Evolutionary conservation across 2,113 vertebrate genomes (phyloP), one percentile per base, ranked within the genome.

Genomic region (Paracanthobrama guichenoti): DNA sequence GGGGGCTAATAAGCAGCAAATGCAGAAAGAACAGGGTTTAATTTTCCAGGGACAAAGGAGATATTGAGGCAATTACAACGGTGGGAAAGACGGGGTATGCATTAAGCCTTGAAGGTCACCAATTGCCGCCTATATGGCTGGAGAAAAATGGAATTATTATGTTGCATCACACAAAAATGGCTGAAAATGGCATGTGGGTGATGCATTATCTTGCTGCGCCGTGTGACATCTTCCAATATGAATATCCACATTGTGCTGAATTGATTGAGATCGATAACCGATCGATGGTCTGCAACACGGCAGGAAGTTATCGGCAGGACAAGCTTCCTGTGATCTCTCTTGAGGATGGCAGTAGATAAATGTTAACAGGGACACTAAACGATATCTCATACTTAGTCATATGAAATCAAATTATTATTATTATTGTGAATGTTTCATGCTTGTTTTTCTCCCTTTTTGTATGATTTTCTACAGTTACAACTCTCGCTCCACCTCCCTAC

Each of bases 1-100:
- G 83, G 87, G 81, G 79, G 72, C 64, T 87, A 88, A 88, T 87
- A 85, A 83, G 85, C 85, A 75, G 74, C 57, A 85, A 78, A 87
- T 84, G 83, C 81, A 81, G 48, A 55, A 53, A 73, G 77, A 86
- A 79, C 77, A 64, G 44, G 53, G 64, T 86, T 87, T 80, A 82
- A 84, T 86, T 86, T 88, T 77, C 78, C 44, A 77, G 81, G 71
- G 84, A 85, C 79, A 81, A 66, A 71, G 31, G 69, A 85, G 53
- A 85, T 73, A 85, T 57, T 62, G 75, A 87, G 83, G 75, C 69
- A 76, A 85, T 64, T 79, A 82, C 42, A 48, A 78, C 28, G 24
- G 75, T 46, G 64, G 42, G 22, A 86, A 86, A 86, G 46, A 82
- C 66, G 35, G 44, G 26, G 59, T 50, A 31, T 1, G 55, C 55